Conservation (phyloP, 2,113 vertebrate species). For the Zosterops japonicus region DNA sequence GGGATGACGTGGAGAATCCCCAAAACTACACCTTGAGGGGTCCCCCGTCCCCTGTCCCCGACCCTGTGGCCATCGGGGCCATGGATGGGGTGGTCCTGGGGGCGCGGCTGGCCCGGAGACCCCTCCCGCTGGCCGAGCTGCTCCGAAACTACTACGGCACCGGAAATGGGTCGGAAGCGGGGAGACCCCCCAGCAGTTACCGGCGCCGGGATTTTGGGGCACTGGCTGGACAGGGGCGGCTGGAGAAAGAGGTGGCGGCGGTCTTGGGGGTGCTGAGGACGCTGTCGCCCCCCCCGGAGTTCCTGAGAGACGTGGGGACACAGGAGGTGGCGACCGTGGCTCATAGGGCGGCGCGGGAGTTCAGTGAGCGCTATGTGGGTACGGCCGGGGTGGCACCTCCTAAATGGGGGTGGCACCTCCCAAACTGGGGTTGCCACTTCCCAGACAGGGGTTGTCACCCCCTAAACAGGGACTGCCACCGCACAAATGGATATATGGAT, state of each 20-base stretch:
- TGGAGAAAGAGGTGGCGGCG: conserved; percentile 71
- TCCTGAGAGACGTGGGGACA: not conserved
- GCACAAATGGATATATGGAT: rapidly evolving
- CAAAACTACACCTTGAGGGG: conserved; percentile 75
- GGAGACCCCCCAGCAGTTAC: conserved; percentile 68
- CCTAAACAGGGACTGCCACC: not conserved
- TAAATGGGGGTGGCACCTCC: not conserved
- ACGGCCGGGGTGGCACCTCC: not conserved
- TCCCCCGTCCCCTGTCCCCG: conserved; percentile 55
- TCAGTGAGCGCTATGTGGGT: conserved; percentile 81
- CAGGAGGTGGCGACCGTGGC: conserved; percentile 13
- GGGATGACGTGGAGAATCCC: conserved; percentile 78
- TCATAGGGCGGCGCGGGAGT: conserved; percentile 64
- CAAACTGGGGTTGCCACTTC: not conserved
- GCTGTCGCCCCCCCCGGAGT: not conserved
- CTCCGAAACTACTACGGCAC: conserved; percentile 76
- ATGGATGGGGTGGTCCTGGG: conserved; percentile 86
- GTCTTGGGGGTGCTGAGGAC: conserved; percentile 61
- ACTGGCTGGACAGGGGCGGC: not conserved
- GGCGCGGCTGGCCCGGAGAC: conserved; percentile 22
- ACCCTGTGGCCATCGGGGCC: conserved; percentile 81
- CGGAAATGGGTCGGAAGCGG: not conserved
- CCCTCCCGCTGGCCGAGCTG: conserved; percentile 7
- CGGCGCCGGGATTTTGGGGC: conserved; percentile 74
- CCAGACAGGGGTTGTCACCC: not conserved